Evolutionary conservation across 2,888 invertebrate species (phyloP), one percentile per base, ranked within the genome.

Genomic region (Patella ulyssiponensis): DNA sequence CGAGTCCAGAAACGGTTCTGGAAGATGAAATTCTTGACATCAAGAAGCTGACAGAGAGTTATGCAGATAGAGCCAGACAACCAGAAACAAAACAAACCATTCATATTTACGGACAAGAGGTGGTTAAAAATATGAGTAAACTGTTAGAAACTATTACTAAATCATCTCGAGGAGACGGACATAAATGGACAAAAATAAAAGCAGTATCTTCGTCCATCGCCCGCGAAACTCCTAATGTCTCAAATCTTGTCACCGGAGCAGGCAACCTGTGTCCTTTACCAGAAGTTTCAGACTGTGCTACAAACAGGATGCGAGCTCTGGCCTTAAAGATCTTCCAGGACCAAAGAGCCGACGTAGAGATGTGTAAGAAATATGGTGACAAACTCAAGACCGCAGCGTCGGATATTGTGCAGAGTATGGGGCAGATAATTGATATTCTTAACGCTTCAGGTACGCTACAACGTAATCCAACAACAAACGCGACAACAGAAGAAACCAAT

Each of bases 121-220:
- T 87, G 0, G 80, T 80, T 23, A 81, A 81, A 12, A 87, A 85
- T 69, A 77, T 87, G 73, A 80, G 79, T 12, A 81, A 76, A n/a
- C 79, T 87, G 58, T 80, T 85, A 14, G 76, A 80, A 4, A 78
- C 79, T 1, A 81, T 87, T 5, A 80, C 85, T 51, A 74, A 72
- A 14, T 74, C 75, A n/a, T 14, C 33, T n/a, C 17, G 71, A 58
- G 56, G 64, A 14, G 58, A 79, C 4, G 82, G 84, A 0, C 80
- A 82, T 54, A 77, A 82, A 20, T 87, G 87, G 87, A 80, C 83
- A 52, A 83, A 78, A 76, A 82, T 86, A 23, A 86, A 86, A 71
- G 84, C 86, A 11, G 84, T 86, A 14, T 85, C 86, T 0, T 86
- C 87, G 0, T 85, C 87, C 4, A 84, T 87, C 23, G 72, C 79